Evolutionary conservation across 1,140 invertebrate species (phyloP).

Genomic region (Pogonus chalceus): DNA sequence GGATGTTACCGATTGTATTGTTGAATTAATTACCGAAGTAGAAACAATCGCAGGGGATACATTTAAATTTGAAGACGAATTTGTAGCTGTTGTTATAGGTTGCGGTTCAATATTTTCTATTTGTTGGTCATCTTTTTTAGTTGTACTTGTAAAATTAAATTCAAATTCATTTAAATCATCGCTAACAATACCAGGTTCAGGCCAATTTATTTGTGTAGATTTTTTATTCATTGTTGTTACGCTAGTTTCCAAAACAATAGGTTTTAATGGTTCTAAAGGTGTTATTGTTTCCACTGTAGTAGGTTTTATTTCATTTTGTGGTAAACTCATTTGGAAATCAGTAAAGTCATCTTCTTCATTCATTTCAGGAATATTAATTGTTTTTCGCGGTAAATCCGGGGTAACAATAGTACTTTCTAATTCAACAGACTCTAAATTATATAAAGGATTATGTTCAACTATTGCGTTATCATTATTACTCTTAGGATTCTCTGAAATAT

Average conservation of each 20-base stretch:
- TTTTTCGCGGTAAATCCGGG: conserved; percentile 23
- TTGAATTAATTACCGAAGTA: not conserved
- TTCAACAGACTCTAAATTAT: not conserved
- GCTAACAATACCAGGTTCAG: conserved; percentile 51
- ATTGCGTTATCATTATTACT: conserved; percentile 17
- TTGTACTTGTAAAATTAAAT: conserved; percentile 26
- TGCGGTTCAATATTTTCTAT: not conserved
- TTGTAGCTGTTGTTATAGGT: not conserved
- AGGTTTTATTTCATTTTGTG: conserved; percentile 8
- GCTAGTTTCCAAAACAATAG: not conserved
- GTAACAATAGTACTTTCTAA: conserved; percentile 28
- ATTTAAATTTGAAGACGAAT: not conserved
- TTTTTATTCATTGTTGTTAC: not conserved
- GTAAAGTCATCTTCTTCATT: conserved; percentile 23
- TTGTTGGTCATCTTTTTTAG: not conserved
- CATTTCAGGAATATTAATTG: conserved; percentile 1
- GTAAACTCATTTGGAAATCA: conserved; percentile 27
- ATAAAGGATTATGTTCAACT: not conserved
- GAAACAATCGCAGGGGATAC: not conserved
- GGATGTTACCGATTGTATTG: not conserved
- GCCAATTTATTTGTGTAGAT: conserved; percentile 48
- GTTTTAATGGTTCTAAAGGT: not conserved
- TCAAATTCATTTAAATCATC: conserved; percentile 49
- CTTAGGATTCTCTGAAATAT: too few species aligned
- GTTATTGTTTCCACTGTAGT: not conserved